Conservation (phyloP, 2,113 vertebrate species). For the Montifringilla adamsi region DNA sequence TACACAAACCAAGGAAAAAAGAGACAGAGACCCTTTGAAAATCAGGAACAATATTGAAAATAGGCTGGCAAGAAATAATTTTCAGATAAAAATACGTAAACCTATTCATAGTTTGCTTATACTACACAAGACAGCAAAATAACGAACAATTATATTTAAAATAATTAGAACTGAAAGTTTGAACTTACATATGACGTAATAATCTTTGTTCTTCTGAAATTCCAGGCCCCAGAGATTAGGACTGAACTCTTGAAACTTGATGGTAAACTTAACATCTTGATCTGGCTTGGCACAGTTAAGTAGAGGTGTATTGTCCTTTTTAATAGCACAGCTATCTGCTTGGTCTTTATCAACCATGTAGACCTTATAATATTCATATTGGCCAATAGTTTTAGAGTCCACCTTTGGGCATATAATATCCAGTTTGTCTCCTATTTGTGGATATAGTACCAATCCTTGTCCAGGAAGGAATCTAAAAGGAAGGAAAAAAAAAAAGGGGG, state of each 20-base stretch:
- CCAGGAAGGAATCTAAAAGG: conserved; percentile 89
- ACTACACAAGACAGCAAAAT: neutral
- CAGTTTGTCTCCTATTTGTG: conserved; percentile 98
- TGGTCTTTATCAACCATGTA: conserved; percentile 98
- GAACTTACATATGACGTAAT: conserved; percentile 99
- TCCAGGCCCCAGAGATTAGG: conserved; percentile 98
- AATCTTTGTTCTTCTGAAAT: conserved; percentile 95
- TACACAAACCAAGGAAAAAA: neutral
- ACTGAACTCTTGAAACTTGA: conserved; percentile 99
- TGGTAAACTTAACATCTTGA: conserved; percentile 99
- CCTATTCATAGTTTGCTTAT: conserved; percentile 24
- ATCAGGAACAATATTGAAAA: neutral
- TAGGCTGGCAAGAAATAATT: neutral
- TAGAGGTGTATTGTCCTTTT: conserved; percentile 93
- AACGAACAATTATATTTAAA: neutral
- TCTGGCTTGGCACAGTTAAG: conserved; percentile 98
- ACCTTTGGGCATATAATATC: conserved; percentile 99
- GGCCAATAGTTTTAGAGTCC: conserved; percentile 87
- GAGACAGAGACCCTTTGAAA: neutral
- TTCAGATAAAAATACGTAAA: conserved; percentile 55
- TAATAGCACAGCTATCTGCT: conserved; percentile 95
- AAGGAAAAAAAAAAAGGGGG: neutral
- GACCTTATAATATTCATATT: conserved; percentile 97
- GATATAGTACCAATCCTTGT: conserved; percentile 96
- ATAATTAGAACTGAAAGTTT: neutral